A percentile compares a stretch with the other conserved stretches of the same genome.
These are phyloP conservation scores for Caiman crocodilus DNA, from an alignment of 2,797 vertebrate genomes.

Conservation along the genomic window DNA sequence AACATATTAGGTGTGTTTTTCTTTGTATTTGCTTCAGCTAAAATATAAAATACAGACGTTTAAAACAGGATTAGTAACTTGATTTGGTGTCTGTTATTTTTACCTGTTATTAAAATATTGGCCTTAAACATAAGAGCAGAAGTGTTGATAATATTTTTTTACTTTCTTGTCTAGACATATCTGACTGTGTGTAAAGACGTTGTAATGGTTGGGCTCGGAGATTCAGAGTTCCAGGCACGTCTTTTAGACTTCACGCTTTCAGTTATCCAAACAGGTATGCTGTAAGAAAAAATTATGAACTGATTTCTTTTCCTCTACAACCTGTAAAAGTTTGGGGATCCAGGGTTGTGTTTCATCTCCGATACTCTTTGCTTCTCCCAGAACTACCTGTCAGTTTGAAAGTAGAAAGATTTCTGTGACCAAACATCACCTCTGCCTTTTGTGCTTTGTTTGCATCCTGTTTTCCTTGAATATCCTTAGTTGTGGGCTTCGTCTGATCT, in stretches of 20 bases:
- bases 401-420: not conserved
- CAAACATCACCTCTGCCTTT: not conserved
- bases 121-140: not conserved
- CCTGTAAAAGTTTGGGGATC: too few relatives aligned
- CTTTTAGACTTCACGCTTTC: conserved; percentile 86
- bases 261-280: conserved; percentile 86
- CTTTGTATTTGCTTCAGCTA: not conserved
- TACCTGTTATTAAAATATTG: not conserved
- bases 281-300: not conserved
- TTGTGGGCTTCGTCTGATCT: not conserved
- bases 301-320: not conserved
- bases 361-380: not conserved
- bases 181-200: conserved; percentile 88
- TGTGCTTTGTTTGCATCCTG: not conserved
- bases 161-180: conserved; percentile 83
- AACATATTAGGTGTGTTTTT: not conserved
- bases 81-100: not conserved
- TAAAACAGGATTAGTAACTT: not conserved
- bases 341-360: not conserved
- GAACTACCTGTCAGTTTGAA: not conserved
- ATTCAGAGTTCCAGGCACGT: conserved; percentile 83
- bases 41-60: not conserved
- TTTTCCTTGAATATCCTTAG: not conserved
- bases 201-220: conserved; percentile 89
- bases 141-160: not conserved